Base-by-base conservation (phyloP, 1,140 invertebrate species). In the Bombus fervidus region DNA sequence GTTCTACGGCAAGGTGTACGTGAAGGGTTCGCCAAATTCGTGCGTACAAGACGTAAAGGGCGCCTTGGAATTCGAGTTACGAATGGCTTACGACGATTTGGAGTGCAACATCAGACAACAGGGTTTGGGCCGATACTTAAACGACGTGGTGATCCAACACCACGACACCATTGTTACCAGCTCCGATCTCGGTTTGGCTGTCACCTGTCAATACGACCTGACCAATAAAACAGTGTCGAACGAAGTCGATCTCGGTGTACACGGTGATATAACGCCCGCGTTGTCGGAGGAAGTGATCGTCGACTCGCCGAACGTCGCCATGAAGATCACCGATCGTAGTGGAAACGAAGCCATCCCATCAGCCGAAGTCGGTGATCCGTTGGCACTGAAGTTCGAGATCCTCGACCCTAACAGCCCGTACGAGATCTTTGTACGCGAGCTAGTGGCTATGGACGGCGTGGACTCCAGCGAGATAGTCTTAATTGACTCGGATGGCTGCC, bases 161-260 rank as follows among this genome's bases (percentile, higher is more conserved):
- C 98, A 99, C 95, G 98, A 99, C 93, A 98, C 98, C 86, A 99
- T 99, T 89, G 98, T 99, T 71, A 99, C 98, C 66, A 98, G 98
- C 69, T 98, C 98, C 12, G 98, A 99, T 96, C 96, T 99, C 90
- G 98, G 98, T 5, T 96, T 99, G 41, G 98, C 98, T 9, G 97
- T 99, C 43, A 98, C 98, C 86, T 99, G 98, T 94, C 98, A 98
- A 93, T 99, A 99, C 94, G 98, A 99, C 94, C 96, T 99, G 66
- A 98, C 97, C 82, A 99, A 99, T 94, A 98, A 98, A 95, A 98
- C 98, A 43, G 98, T 99, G 13, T 97, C 98, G 18, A 99, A 99
- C 95, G 98, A 98, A 94, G 97, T 98, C 18, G 98, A 98, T 93
- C 96, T 98, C 68, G 98, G 97, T 71, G 98, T 99, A n/a, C 97